Percentiles rank a stretch among this genome's conserved stretches.
Evolutionary conservation across 1,140 invertebrate genomes (phyloP).

Genomic region (Aethina tumida): DNA sequence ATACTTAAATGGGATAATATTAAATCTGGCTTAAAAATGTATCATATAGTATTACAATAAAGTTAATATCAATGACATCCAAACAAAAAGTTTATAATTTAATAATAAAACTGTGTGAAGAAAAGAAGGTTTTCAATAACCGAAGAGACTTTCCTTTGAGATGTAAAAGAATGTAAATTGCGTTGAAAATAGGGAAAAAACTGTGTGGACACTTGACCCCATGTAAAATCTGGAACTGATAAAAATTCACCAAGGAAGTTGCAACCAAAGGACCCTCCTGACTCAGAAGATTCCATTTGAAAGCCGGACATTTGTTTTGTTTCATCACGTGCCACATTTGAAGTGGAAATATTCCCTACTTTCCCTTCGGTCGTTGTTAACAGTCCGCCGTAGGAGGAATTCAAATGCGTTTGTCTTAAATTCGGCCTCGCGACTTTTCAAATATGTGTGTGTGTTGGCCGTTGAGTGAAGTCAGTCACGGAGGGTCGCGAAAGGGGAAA

Average conservation of each 20-base stretch:
- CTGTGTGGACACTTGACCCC: background rate
- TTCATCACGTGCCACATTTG: slow-evolving; percentile 29
- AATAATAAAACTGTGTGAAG: no score
- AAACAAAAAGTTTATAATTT: no score
- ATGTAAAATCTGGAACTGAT: slow-evolving; percentile 9
- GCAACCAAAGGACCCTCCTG: slow-evolving; percentile 17
- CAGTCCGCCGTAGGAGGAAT: slow-evolving; percentile 12
- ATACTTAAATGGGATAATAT: no score
- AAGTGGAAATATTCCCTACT: slow-evolving; percentile 21
- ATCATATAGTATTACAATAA: no score
- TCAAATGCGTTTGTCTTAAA: slow-evolving; percentile 17
- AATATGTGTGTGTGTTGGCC: slow-evolving; percentile 16
- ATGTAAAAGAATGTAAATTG: no score
- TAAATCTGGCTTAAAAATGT: no score
- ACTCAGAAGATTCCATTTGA: slow-evolving; percentile 22
- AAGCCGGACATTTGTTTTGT: slow-evolving; percentile 29
- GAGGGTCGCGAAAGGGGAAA: slow-evolving; percentile 9
- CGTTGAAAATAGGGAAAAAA: background rate
- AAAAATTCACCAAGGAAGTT: slow-evolving; percentile 16
- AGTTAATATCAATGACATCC: no score
- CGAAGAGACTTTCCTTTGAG: no score
- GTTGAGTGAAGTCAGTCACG: slow-evolving; percentile 11
- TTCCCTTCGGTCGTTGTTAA: slow-evolving; percentile 16
- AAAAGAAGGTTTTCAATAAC: no score
- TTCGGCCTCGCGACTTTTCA: slow-evolving; percentile 18